Conservation (phyloP, 2,888 invertebrate species). For the Xestoiulus laeticollis region DNA sequence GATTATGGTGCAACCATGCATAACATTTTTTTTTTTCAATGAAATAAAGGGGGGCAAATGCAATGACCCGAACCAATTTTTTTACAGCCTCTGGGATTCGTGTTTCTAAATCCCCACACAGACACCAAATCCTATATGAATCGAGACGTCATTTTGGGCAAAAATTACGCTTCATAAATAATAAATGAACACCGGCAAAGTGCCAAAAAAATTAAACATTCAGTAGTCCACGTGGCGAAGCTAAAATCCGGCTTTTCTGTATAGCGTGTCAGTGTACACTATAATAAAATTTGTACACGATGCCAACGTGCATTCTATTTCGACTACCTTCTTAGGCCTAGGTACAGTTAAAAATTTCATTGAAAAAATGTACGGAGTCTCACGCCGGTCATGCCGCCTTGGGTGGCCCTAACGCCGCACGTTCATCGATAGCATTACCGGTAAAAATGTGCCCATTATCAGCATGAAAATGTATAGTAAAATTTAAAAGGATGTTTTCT, state of each 20-base stretch:
- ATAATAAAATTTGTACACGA: neutral
- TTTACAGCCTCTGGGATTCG: too few species aligned
- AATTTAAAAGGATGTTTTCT: neutral
- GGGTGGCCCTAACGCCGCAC: too few species aligned
- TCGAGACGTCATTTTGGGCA: neutral
- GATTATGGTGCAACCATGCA: too few species aligned
- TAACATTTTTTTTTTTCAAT: too few species aligned
- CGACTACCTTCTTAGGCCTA: too few species aligned
- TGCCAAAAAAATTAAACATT: constrained; percentile 1
- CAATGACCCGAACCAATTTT: too few species aligned
- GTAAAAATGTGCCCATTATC: neutral
- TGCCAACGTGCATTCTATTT: neutral
- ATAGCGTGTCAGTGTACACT: neutral
- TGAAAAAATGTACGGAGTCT: neutral
- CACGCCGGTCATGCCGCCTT: too few species aligned
- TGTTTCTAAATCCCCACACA: neutral
- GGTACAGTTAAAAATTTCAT: neutral
- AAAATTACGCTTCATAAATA: constrained; percentile 12
- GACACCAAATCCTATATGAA: neutral
- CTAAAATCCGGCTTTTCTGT: neutral
- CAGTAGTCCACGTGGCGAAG: constrained; percentile 5
- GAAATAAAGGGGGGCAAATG: too few species aligned
- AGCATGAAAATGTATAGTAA: neutral
- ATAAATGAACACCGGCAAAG: neutral
- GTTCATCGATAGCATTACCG: neutral